Evolutionary conservation across 2,797 vertebrate genomes (phyloP).

Genomic region (Acanthurus tractus): DNA sequence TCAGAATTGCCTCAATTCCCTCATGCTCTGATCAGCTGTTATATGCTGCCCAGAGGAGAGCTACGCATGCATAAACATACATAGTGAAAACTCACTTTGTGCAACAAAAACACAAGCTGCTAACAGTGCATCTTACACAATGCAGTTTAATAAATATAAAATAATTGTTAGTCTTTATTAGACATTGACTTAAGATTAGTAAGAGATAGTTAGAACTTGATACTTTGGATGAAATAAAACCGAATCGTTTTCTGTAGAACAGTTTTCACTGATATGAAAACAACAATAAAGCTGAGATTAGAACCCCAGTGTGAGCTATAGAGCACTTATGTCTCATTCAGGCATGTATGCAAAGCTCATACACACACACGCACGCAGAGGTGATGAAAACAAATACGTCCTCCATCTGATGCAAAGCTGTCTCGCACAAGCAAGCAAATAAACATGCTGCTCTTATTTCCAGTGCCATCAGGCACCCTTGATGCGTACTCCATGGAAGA

Average conservation of each 20-base stretch:
- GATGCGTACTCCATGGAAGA: constrained; percentile 74
- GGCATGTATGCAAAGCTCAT: constrained; percentile 15
- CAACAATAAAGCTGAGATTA: background rate
- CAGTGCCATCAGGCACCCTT: constrained; percentile 78
- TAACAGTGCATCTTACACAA: background rate
- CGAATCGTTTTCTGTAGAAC: background rate
- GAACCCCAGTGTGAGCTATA: background rate
- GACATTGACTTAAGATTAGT: background rate
- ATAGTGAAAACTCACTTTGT: background rate
- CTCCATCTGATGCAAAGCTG: constrained; percentile 69
- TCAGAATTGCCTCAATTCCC: constrained; percentile 46
- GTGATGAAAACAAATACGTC: constrained; percentile 68
- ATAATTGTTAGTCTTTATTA: background rate
- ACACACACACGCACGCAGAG: constrained; percentile 31
- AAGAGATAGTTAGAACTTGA: background rate
- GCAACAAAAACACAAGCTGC: background rate
- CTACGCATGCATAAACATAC: background rate
- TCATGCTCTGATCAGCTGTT: constrained; percentile 50
- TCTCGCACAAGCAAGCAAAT: constrained; percentile 67
- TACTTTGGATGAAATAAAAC: background rate
- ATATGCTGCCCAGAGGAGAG: constrained; percentile 28
- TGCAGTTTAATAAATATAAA: background rate
- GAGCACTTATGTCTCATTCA: constrained; percentile 4
- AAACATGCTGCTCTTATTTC: constrained; percentile 72
- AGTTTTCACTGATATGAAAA: background rate